These are phyloP conservation scores for Passer montanus DNA, from an alignment of 2,113 vertebrate genomes.

Conservation along the genomic window DNA sequence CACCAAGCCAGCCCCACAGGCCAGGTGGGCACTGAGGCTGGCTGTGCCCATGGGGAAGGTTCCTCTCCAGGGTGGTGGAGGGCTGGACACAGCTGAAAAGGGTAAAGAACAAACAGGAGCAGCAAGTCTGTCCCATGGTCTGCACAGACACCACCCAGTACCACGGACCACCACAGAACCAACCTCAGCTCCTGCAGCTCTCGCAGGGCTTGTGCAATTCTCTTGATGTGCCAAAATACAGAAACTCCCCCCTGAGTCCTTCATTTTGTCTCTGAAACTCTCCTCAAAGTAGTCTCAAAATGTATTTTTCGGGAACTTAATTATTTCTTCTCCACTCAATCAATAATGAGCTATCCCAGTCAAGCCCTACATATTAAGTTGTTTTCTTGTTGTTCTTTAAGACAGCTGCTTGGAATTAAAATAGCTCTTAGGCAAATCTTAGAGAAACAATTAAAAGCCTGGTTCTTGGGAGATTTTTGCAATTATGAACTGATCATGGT, in stretches of 20 bases:
- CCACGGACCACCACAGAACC: background rate
- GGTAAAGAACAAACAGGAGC: background rate
- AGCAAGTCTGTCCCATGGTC: background rate
- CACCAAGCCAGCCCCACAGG: background rate
- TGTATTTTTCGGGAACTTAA: background rate
- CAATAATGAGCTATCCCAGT: slow-evolving; percentile 24
- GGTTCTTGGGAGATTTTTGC: slow-evolving; percentile 14
- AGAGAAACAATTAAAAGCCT: slow-evolving; percentile 44
- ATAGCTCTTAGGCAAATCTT: slow-evolving; percentile 47
- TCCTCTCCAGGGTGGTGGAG: background rate
- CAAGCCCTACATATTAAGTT: slow-evolving; percentile 8
- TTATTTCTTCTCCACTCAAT: slow-evolving; percentile 18
- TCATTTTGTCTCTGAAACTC: background rate
- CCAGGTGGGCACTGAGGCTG: accelerated
- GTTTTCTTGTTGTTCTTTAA: slow-evolving; percentile 14
- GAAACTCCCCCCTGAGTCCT: background rate
- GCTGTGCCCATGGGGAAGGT: background rate
- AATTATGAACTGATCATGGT: slow-evolving; percentile 21
- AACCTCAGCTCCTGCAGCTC: no score
- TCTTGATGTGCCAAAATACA: background rate
- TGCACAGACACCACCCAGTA: background rate
- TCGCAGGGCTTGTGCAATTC: background rate
- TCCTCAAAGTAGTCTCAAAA: background rate
- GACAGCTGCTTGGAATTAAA: slow-evolving; percentile 49
- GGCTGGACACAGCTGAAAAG: background rate